Conservation (phyloP, 2,113 vertebrate species). For the Notarius quadriscutis region DNA sequence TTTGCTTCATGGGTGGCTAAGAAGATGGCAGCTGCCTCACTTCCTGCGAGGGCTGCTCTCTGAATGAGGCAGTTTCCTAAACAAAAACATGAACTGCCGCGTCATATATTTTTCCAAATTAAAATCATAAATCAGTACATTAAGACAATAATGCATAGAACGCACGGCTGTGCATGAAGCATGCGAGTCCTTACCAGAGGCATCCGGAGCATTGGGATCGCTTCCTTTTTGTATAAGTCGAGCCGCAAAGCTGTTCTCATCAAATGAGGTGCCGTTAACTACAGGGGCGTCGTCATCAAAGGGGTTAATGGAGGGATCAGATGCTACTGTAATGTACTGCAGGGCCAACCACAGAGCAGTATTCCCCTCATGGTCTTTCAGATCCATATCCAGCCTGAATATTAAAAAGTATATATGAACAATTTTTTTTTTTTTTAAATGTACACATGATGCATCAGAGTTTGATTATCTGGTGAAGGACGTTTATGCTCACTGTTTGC, state of each 20-base stretch:
- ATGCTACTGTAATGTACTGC: slow-evolving; percentile 90
- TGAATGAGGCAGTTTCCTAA: slow-evolving; percentile 93
- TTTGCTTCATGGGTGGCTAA: slow-evolving; percentile 90
- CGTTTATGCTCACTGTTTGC: slow-evolving; percentile 86
- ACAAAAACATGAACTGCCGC: background rate
- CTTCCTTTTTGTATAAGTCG: slow-evolving; percentile 91
- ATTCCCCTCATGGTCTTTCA: slow-evolving; percentile 94
- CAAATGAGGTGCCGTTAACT: slow-evolving; percentile 92
- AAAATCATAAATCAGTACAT: too few species aligned
- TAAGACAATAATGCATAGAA: background rate
- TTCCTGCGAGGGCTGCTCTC: slow-evolving; percentile 84
- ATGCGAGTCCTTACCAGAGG: slow-evolving; percentile 75
- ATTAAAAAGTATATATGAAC: background rate
- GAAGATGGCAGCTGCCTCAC: slow-evolving; percentile 94
- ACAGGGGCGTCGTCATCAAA: slow-evolving; percentile 89
- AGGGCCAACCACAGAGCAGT: slow-evolving; percentile 95
- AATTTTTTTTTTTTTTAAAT: background rate
- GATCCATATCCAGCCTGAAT: slow-evolving; percentile 87
- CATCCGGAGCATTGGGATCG: slow-evolving; percentile 87
- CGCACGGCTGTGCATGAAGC: background rate
- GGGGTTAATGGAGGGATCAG: slow-evolving; percentile 90
- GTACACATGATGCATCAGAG: background rate
- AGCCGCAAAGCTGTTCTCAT: slow-evolving; percentile 95
- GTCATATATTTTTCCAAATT: background rate
- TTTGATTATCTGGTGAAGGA: background rate